Evolutionary conservation across 2,113 vertebrate genomes (phyloP), one percentile per base, ranked within the genome.

Genomic region (Gambusia holbrooki): DNA sequence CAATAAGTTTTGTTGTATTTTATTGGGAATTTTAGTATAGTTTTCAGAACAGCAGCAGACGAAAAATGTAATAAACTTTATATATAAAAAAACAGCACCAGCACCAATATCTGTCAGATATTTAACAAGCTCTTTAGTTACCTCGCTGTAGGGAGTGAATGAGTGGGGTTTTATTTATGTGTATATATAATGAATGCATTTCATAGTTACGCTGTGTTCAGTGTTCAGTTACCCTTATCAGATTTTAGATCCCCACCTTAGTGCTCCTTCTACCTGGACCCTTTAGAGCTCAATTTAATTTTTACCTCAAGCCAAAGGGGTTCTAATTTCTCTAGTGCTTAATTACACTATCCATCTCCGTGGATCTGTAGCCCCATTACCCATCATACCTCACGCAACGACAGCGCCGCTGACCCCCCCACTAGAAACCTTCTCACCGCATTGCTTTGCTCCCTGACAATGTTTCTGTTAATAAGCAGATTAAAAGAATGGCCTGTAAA

Each of bases 341-440:
- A 90, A 93, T 90, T 90, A 92, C 90, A 86, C 87, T 70, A 88
- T 90, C 82, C 84, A 86, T 88, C 87, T 88, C 79, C 54, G 65
- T 71, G 81, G 77, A 77, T 86, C 77, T 89, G 79, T 37, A 76
- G 81, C 79, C 66, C 82, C 87, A 88, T 91, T 90, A 88, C 81
- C 81, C 84, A 83, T 64, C 80, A 86, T 77, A 73, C 88, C 81
- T 71, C 67, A 1, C 81, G n/a, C 62, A 37, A 51, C 60, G 11
- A 19, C 63, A n/a, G 1, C 6, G 17, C 42, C 15, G 4, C 5
- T 45, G 27, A 27, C 27, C 27, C 27, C 32, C 42, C 27, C 27
- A 27, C 27, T 27, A 48, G 15, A 68, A 10, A 40, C 19, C 32
- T n/a, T 30, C 74, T 69, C 65, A 1, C 37, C 11, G 19, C 61